Base-by-base conservation (phyloP, 2,888 invertebrate species). In the Agriopis aurantiaria region DNA sequence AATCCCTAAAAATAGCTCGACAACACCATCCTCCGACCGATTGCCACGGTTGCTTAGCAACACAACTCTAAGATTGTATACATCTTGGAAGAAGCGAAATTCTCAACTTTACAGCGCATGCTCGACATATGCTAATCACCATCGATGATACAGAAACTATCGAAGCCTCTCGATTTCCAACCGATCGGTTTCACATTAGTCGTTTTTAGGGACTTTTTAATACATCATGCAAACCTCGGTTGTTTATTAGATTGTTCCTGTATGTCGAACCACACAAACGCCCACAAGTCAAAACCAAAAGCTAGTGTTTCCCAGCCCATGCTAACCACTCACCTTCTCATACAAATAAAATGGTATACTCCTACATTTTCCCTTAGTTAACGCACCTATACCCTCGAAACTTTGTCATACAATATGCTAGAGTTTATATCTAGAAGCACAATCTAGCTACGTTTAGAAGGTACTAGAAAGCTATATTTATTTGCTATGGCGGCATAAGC, bases 11-110 rank as follows among this genome's bases (percentile, higher is more conserved):
- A 80, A 80, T 67, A 49, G 68, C 84, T 81, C 87, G 87, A 90
- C 81, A 86, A 88, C 91, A 93, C 93, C 94, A 94, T 94, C 94
- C 94, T 94, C 94, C 89, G 93, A 90, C 93, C 93, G 93, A 91
- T 85, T 88, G 91, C 86, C 91, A 78, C 83, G 85, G 85, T 80
- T 84, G 83, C 83, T 75, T 83, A 85, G 85, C 81, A 81, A 82
- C 82, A 74, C 78, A 76, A 65, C 77, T 77, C 78, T 76, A 79
- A 70, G 74, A 77, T 76, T 78, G 80, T 78, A 80, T 79, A 79
- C 82, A 85, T 82, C 76, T 86, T 88, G 84, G 88, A 91, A 91
- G 86, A 92, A 92, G 93, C 93, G 89, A 87, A 87, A 91, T 88
- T 91, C 87, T 91, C 91, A 92, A 92, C 89, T 89, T 91, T 91